Conservation (phyloP, 2,888 invertebrate species). For the Trachelus iudaicus region DNA sequence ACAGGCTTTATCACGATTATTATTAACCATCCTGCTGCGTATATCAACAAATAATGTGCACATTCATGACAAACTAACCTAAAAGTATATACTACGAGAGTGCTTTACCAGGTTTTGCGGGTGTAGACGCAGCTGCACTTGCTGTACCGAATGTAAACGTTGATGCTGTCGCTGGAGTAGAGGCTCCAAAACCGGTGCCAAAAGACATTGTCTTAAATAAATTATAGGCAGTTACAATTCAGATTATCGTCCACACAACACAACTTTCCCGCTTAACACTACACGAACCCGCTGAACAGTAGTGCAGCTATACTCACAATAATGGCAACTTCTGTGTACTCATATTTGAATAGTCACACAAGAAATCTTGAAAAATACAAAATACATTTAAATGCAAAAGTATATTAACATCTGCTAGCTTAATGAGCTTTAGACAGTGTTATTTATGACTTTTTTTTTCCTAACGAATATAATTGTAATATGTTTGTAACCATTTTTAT, state of each 20-base stretch:
- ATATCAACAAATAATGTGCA: background rate
- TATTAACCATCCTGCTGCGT: background rate
- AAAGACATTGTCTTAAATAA: constrained; percentile 51
- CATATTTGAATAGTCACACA: background rate
- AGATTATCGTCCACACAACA: background rate
- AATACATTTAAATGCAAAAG: background rate
- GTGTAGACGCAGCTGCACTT: constrained; percentile 57
- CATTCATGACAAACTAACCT: constrained; percentile 44
- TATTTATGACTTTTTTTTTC: background rate
- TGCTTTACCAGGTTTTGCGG: constrained; percentile 55
- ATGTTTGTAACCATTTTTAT: background rate
- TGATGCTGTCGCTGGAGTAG: constrained; percentile 68
- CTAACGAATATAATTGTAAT: background rate
- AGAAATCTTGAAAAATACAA: background rate
- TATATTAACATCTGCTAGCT: background rate
- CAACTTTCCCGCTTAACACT: background rate
- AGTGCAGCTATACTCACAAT: background rate
- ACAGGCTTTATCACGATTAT: background rate
- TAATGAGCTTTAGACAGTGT: background rate
- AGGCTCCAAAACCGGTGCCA: constrained; percentile 65
- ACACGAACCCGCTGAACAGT: background rate
- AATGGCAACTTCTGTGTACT: background rate
- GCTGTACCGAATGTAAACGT: constrained; percentile 65
- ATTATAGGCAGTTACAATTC: background rate
- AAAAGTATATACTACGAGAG: constrained; percentile 10